Evolutionary conservation across 2,888 invertebrate genomes (phyloP), one percentile per base, ranked within the genome.

Genomic region (Leptura quadrifasciata): DNA sequence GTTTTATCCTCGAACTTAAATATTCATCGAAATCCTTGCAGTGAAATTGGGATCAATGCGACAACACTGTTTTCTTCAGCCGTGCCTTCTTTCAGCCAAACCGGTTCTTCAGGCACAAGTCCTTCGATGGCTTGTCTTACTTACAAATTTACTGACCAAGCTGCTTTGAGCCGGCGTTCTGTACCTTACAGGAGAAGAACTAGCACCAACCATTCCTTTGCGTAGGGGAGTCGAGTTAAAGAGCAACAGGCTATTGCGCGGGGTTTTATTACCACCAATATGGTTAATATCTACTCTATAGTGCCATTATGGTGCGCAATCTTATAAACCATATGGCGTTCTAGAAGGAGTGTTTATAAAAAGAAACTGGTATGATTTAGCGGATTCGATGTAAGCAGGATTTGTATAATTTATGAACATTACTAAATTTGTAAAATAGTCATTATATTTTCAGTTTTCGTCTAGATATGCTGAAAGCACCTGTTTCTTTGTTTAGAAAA

Each of bases 41-140:
- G 47, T 12, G n/a, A 47, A 47, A 47, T 20, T 57, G 20, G 20
- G 9, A 21, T 9, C 20, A 20, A 57, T 8, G 15, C 39, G 78
- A 71, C 78, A 78, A 78, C 78, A 47, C 35, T 10, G 76, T 18
- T 5, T 5, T 54, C 24, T 54, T 68, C 63, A 64, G 70, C 75
- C 68, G 67, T 74, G 57, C 78, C 72, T 72, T 24, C 65, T 52
- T 65, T 52, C 64, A 72, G 58, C 60, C 27, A 70, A 74, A 78
- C 78, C 78, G 78, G 78, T 78, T 78, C 71, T 78, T 74, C 76
- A 18, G 58, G 74, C 69, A 69, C 65, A 65, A 65, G 69, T 69
- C 69, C 35, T 35, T 69, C 69, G 68, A 15, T 27, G 18, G 24
- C 55, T 24, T 55, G 31, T 68, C 24, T 68, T 58, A n/a, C 39